Conservation (phyloP, 2,113 vertebrate genomes). For the Ifrita kowaldi region DNA sequence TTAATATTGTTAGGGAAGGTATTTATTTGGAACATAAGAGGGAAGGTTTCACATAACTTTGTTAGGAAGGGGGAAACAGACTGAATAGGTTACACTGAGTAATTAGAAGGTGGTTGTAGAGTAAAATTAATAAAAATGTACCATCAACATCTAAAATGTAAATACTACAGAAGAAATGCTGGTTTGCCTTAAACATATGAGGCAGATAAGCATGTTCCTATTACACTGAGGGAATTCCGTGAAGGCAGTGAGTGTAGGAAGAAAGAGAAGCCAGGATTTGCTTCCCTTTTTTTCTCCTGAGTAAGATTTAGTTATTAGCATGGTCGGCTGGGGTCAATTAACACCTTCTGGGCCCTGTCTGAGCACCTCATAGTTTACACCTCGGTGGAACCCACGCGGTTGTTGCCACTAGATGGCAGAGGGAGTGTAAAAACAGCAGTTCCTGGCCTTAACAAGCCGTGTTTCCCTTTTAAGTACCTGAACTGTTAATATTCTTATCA, state of each 20-base stretch:
- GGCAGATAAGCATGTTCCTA: not conserved
- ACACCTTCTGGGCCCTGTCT: too few relatives aligned
- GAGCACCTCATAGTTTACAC: fast-evolving
- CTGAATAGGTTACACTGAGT: not conserved
- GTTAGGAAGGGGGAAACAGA: not conserved
- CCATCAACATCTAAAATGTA: not conserved
- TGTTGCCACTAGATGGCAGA: constrained; percentile 67
- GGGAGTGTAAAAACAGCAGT: not conserved
- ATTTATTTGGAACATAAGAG: not conserved
- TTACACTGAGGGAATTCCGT: not conserved
- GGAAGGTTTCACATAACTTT: not conserved
- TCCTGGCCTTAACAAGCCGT: fast-evolving
- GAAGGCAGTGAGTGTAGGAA: not conserved
- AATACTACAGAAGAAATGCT: not conserved
- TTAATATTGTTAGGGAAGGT: not conserved
- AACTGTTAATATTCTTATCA: not conserved
- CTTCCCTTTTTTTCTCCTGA: not conserved
- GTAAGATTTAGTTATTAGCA: not conserved
- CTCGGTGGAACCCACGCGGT: not conserved
- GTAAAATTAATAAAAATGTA: not conserved
- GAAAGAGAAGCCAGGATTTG: not conserved
- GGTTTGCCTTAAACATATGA: not conserved
- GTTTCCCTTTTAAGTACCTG: not conserved
- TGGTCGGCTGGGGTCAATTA: not conserved
- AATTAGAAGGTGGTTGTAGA: not conserved